Base-by-base conservation (phyloP, 2,797 vertebrate genomes). In the Cephalopachus bancanus region DNA sequence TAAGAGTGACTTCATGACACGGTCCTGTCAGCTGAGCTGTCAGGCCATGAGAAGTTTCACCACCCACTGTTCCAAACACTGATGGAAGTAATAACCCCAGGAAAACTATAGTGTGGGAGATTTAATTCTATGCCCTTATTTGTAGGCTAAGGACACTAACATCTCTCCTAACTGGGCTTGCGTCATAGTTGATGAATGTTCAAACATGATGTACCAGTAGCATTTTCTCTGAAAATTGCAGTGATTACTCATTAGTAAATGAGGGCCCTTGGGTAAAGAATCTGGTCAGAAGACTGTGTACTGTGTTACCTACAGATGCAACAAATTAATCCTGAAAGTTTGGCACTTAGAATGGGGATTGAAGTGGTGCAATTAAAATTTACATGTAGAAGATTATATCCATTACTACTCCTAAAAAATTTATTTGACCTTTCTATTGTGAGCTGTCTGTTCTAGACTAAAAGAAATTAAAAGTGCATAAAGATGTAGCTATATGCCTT, bases 211-310 rank as follows among this genome's bases (percentile, higher is more conserved):
- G 55, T 83, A 94, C 96, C 89, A n/a, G 95, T 59, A 81, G 93
- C 81, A 92, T 91, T 96, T 95, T 89, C 95, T 94, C 95, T 81
- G 97, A 97, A 97, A 97, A 96, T 17, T 91, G 88, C 94, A 96
- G 93, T 10, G 1, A 97, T 97, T 95, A 97, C 94, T 98, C 96
- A 97, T 97, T 95, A 97, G 96, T 80, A 96, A 97, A 97, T 96
- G 95, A 97, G 87, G 76, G 69, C 97, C 96, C 84, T 57, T n/a
- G 64, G 97, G 97, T 93, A 72, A 92, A 76, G 89, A 95, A 93
- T 96, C 93, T 60, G 90, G 81, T 86, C 64, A 51, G 49, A 94
- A 97, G 95, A 92, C 83, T 17, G 87, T 97, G 71, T n/a, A 69
- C 89, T 17, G 0, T 62, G 91, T 89, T 94, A 80, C 85, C 84